Base-by-base conservation (phyloP, 1,140 invertebrate genomes). In the Drosophila pandora region DNA sequence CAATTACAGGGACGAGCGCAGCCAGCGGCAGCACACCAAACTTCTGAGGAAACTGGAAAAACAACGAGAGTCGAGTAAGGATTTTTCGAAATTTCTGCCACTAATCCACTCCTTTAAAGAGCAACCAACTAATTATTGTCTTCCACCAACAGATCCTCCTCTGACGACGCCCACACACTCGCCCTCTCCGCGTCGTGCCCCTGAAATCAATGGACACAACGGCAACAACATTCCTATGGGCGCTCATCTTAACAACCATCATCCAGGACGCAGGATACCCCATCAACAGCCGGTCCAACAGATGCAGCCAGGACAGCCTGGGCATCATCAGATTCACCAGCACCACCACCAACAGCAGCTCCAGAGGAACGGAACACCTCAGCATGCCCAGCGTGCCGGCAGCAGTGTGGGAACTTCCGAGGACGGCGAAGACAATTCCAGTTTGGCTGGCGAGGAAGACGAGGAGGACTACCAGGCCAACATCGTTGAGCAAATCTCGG, bases 1-100 rank as follows among this genome's bases (percentile, higher is more conserved):
- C 12, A 90, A 88, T 57, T 95, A 94, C 87, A 96, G 96, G 90
- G 95, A 97, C 90, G 96, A 97, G 90, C 92, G 96, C 73, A 94
- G 95, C 21, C 95, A 95, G 75, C 92, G 95, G 39, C 95, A 96
- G 91, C 95, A 95, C 80, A 94, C 94, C 52, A 96, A 96, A 91
- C 92, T 97, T 49, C 94, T 95, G 81, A 94, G 94, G 78, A 96
- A 96, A 92, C 91, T 95, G 55, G 94, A 95, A 64, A 93, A 94
- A 68, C 94, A 95, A 79, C 93, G 94, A 67, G 93, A 93, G 67
- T 90, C 92, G 63, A 93, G 93, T 93, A 73, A 93, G 92, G 30
- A 53, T 41, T 12, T 21, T 17, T 12, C 1, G 13, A 43, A n/a
- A 6, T 43, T 61, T 23, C 0, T 34, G 25, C 12, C 10, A 21